Evolutionary conservation across 2,113 vertebrate species (phyloP).

Genomic region (Silurus glanis): DNA sequence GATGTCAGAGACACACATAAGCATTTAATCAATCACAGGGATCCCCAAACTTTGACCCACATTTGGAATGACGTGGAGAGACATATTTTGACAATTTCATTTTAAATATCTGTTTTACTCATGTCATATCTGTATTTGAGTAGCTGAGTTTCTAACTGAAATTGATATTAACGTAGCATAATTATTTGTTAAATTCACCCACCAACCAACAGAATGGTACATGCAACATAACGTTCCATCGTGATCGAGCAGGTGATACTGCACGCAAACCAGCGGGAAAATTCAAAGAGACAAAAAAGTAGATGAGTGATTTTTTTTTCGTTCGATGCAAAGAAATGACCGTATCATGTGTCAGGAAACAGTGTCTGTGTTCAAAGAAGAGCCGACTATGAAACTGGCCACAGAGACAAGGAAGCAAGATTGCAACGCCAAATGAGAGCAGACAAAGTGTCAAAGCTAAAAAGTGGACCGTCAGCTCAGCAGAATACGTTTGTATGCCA

Average conservation of each 20-base stretch:
- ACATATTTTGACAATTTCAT: no score
- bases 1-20: no score
- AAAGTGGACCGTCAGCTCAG: conserved; percentile 4
- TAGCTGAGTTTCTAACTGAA: no score
- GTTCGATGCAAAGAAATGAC: conserved; percentile 11
- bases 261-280: not conserved
- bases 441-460: not conserved
- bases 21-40: no score
- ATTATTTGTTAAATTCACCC: not conserved
- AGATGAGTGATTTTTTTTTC: not conserved
- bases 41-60: no score
- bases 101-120: no score
- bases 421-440: not conserved
- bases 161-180: no score
- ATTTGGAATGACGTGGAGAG: no score
- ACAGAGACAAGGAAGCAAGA: not conserved
- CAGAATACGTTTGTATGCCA: not conserved
- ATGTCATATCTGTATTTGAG: no score
- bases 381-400: not conserved
- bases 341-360: not conserved
- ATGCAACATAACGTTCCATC: no score
- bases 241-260: no score
- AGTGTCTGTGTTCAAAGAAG: not conserved
- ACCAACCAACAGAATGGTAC: no score
- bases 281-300: not conserved